Evolutionary conservation across 2,797 vertebrate genomes (phyloP).

Genomic region (Mallotus villosus): DNA sequence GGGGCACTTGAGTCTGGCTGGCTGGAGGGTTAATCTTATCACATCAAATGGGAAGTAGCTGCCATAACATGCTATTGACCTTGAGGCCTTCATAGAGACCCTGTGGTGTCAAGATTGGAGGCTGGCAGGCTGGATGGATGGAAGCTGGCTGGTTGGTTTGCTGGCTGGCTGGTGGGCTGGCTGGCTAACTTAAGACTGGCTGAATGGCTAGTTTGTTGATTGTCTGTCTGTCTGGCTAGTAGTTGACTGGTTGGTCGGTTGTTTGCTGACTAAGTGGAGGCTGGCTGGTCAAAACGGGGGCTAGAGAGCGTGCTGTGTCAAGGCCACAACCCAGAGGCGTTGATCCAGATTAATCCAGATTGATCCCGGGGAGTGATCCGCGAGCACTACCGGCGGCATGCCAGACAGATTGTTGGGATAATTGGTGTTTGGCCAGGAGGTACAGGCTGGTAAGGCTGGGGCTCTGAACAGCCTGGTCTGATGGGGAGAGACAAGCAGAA

Average conservation of each 20-base stretch:
- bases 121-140: constrained; percentile 18
- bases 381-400: constrained; percentile 37
- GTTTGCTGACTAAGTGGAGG: too few relatives aligned
- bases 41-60: constrained; percentile 4
- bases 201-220: too few relatives aligned
- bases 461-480: constrained; percentile 44
- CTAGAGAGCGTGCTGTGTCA: constrained; percentile 24
- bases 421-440: constrained; percentile 47
- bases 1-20: neutral
- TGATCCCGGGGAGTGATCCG: constrained; percentile 52
- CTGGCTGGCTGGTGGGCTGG: too few relatives aligned
- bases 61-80: constrained; percentile 4
- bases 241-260: too few relatives aligned
- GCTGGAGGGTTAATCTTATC: constrained; percentile 5
- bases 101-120: constrained; percentile 10
- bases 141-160: neutral
- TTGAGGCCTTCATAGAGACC: constrained; percentile 8
- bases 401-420: constrained; percentile 45
- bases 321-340: constrained; percentile 30
- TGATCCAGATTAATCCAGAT: constrained; percentile 56
- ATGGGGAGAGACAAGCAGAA: constrained; percentile 48
- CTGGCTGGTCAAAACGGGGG: constrained; percentile 12
- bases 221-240: too few relatives aligned
- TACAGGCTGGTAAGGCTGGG: constrained; percentile 50
- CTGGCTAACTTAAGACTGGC: too few relatives aligned